Percentiles rank a stretch among this genome's conserved stretches.
These are phyloP conservation scores for Danio choprae DNA, from an alignment of 2,797 vertebrate genomes.

Conservation along the genomic window DNA sequence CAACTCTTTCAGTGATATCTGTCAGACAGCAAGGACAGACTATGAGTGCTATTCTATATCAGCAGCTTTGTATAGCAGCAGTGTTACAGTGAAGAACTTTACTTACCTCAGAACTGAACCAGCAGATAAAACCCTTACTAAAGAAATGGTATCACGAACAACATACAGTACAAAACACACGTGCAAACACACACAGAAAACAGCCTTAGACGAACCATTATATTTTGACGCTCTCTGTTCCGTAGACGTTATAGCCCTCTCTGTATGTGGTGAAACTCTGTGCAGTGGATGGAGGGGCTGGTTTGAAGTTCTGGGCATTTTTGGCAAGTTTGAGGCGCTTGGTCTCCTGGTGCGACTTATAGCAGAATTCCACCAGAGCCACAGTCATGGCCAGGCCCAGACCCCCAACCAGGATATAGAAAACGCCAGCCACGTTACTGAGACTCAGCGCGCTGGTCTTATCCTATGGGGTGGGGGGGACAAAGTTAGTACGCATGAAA, in stretches of 20 bases:
- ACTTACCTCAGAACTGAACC: slow-evolving; percentile 15
- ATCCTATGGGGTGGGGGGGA: slow-evolving; percentile 81
- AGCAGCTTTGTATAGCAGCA: no score
- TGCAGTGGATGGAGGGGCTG: slow-evolving; percentile 88
- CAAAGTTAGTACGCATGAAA: slow-evolving; percentile 62
- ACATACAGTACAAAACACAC: slow-evolving; percentile 8
- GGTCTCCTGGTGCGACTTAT: slow-evolving; percentile 97
- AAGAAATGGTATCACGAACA: slow-evolving; percentile 1
- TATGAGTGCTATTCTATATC: not conserved
- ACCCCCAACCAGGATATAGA: slow-evolving; percentile 99
- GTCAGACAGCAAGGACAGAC: not conserved
- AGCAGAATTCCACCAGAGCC: slow-evolving; percentile 99
- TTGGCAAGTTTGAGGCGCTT: slow-evolving; percentile 96
- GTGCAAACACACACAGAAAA: slow-evolving; percentile 8
- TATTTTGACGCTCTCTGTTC: slow-evolving; percentile 99
- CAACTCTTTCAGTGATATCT: not conserved
- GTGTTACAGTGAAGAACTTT: not conserved
- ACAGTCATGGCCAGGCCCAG: slow-evolving; percentile 99
- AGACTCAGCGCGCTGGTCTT: slow-evolving; percentile 99
- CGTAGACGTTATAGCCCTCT: slow-evolving; percentile 99
- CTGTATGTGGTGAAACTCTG: slow-evolving; percentile 99
- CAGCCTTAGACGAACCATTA: slow-evolving; percentile 82
- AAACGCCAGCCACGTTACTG: slow-evolving; percentile 98
- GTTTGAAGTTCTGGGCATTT: slow-evolving; percentile 97
- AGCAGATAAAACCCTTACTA: not conserved